phyloP scores from a whole-genome alignment of 2,797 vertebrate species.

The Octomys mimax region DNA sequence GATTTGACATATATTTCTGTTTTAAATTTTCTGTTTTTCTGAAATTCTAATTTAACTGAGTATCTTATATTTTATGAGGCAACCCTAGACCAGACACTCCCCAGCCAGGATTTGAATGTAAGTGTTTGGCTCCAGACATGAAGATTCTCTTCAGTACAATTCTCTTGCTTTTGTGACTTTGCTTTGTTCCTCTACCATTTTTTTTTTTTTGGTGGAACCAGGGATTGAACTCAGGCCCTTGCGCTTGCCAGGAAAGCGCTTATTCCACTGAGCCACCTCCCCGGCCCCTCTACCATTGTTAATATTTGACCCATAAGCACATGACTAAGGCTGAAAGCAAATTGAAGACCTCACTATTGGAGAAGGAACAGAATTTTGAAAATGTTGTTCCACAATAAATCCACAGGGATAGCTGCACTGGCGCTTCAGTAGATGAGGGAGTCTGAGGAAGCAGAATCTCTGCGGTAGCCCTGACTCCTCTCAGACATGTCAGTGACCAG shows the following conservation, averaged over 20 bases:
- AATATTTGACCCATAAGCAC: constrained; percentile 4
- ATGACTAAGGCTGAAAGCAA: constrained; percentile 9
- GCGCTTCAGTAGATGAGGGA: accelerated
- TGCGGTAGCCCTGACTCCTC: background rate
- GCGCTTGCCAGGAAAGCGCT: too few relatives aligned
- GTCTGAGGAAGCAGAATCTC: background rate
- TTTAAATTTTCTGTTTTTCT: background rate
- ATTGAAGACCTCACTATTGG: constrained; percentile 9
- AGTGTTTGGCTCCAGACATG: background rate
- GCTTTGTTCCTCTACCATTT: background rate
- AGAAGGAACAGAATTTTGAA: constrained; percentile 4
- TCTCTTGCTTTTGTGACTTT: constrained; percentile 2
- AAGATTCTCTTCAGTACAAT: background rate
- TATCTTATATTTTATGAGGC: constrained; percentile 24
- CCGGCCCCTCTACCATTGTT: too few relatives aligned
- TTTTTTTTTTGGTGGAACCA: too few relatives aligned
- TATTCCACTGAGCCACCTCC: too few relatives aligned
- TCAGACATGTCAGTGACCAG: background rate
- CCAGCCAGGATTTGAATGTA: background rate
- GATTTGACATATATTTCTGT: background rate
- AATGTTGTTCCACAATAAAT: background rate
- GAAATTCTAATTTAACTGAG: constrained; percentile 28
- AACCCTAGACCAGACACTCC: background rate
- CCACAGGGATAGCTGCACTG: background rate
- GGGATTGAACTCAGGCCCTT: too few relatives aligned